Conservation (phyloP, 2,113 vertebrate species). For the Gobius niger region DNA sequence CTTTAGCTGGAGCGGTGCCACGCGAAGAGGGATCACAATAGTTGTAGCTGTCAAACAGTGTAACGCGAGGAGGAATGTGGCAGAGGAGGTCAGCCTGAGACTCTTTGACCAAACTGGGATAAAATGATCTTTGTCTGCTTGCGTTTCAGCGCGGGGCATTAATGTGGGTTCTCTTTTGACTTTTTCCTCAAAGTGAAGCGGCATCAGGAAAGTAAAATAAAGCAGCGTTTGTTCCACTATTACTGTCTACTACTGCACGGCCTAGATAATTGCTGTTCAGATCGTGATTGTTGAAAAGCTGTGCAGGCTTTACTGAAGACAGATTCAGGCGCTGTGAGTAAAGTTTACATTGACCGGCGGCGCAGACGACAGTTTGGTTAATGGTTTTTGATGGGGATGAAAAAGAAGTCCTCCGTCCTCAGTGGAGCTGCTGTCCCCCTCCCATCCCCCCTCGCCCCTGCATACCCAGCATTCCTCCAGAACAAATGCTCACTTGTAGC, state of each 20-base stretch:
- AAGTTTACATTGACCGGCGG: not conserved
- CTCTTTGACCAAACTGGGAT: constrained; percentile 13
- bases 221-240: too few relatives aligned
- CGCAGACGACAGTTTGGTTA: constrained; percentile 41
- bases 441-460: constrained; percentile 75
- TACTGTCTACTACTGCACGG: too few relatives aligned
- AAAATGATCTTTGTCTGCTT: constrained; percentile 17
- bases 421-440: constrained; percentile 65
- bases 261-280: too few relatives aligned
- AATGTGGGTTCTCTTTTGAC: not conserved
- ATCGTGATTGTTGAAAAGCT: too few relatives aligned
- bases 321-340: not conserved
- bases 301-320: too few relatives aligned
- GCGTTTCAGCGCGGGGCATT: too few relatives aligned
- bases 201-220: too few relatives aligned
- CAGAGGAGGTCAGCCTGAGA: constrained; percentile 25
- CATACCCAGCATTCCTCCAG: constrained; percentile 86
- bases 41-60: constrained; percentile 32
- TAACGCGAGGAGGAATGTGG: constrained; percentile 29
- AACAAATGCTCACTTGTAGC: constrained; percentile 92
- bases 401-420: constrained; percentile 70
- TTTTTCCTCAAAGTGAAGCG: too few relatives aligned
- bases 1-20: constrained; percentile 5
- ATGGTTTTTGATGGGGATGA: constrained; percentile 65
- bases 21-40: constrained; percentile 12